A percentile compares a stretch with the other conserved stretches of the same genome.
Conservation (phyloP, 2,113 vertebrate species). For the Chrysemys picta region DNA sequence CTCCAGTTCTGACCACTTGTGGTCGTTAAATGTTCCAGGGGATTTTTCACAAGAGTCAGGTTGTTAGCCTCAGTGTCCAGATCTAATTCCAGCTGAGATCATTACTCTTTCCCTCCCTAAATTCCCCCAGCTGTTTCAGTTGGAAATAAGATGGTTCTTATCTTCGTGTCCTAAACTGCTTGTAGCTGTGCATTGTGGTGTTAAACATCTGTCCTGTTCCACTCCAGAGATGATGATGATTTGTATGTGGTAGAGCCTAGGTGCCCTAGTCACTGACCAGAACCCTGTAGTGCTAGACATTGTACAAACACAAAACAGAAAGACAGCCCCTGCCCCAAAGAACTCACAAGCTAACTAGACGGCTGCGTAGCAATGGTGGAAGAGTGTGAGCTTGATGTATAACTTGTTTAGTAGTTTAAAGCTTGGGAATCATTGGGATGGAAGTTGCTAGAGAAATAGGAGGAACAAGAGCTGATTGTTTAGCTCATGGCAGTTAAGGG, state of each 20-base stretch:
- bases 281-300: background rate
- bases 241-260: background rate
- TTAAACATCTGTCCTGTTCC: background rate
- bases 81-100: background rate
- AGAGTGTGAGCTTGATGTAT: background rate
- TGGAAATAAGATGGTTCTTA: background rate
- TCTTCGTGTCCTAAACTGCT: background rate
- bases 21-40: background rate
- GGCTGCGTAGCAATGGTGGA: conserved; percentile 39
- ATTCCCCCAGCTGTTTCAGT: background rate
- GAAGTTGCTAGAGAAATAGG: background rate
- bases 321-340: background rate
- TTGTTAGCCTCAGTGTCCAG: background rate
- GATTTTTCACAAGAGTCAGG: background rate
- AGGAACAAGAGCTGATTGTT: background rate
- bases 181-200: background rate
- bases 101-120: background rate
- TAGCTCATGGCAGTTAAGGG: background rate
- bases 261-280: background rate
- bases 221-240: background rate
- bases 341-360: background rate
- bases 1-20: conserved; percentile 18
- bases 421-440: background rate
- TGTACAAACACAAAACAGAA: background rate
- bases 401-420: conserved; percentile 11